These are phyloP conservation scores for Hyperoplus immaculatus DNA, from an alignment of 2,797 vertebrate species.

Conservation along the genomic window DNA sequence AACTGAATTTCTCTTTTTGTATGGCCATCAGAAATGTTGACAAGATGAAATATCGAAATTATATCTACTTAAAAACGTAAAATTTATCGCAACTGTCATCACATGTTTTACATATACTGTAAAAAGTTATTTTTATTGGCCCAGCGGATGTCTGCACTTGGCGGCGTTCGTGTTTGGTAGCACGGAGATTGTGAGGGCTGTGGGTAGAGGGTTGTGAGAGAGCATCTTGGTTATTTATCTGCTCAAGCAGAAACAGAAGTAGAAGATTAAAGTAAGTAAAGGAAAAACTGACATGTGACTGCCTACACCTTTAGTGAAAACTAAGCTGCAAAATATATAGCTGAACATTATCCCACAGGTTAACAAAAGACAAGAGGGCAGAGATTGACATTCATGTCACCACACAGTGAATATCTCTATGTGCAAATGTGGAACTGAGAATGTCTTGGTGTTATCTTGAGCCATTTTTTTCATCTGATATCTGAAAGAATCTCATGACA, in stretches of 20 bases:
- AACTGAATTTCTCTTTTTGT: background rate
- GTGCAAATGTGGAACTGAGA: background rate
- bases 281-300: too few relatives aligned
- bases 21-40: background rate
- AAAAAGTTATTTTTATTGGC: conserved; percentile 1
- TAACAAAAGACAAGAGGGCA: too few relatives aligned
- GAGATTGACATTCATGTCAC: background rate
- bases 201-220: background rate
- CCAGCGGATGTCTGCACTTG: conserved; percentile 13
- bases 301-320: too few relatives aligned
- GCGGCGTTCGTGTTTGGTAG: conserved; percentile 8
- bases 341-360: too few relatives aligned
- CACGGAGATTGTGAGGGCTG: background rate
- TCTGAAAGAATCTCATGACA: background rate
- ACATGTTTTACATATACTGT: background rate
- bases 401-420: background rate
- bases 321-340: too few relatives aligned
- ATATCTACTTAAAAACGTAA: background rate
- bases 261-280: too few relatives aligned
- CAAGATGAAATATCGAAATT: background rate
- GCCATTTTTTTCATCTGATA: background rate
- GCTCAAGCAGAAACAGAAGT: background rate
- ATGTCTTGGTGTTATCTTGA: background rate
- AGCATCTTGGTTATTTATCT: background rate
- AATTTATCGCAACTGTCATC: background rate